Base-by-base conservation (phyloP, 1,140 invertebrate species). In the Calephelis virginiensis region DNA sequence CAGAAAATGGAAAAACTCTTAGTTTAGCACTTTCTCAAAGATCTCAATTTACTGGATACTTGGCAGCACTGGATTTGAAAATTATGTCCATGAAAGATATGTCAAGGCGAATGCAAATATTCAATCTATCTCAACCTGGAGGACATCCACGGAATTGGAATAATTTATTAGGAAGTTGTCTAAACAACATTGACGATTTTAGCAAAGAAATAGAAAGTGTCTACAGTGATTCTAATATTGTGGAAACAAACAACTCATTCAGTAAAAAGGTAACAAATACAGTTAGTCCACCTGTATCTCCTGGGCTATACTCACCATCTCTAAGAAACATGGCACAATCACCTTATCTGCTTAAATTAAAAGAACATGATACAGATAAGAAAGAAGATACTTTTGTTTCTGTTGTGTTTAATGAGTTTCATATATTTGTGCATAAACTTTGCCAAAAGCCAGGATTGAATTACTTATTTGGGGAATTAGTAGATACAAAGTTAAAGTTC, bases 101-200 rank as follows among this genome's bases (percentile, higher is more conserved):
- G 56, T 2, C 60, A 3, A 92, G 95, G 69, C 92, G 95, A 68
- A 68, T 82, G 48, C 78, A 93, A 63, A 89, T 96, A 17, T 97
- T 95, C 76, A 93, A 93, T 11, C 82, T 97, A 0, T 96, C 95
- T 63, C 93, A 95, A 77, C 96, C 96, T 60, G 95, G 95, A 37
- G 94, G 95, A 61, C 95, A 96, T 85, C 95, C 96, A 2, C 94
- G 95, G 69, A 96, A 95, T 72, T 97, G 96, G 96, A 96, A 95
- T 73, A 92, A 92, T 64, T 79, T 96, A 6, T 87, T 94, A 10
- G 91, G 93, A 71, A 93, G 92, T 72, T 93, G 93, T 78, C 74
- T 95, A 5, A 80, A 77, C 45, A 81, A 94, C 0, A 89, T 96
- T 1, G 93, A 93, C 64, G 89, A 92, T 60, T 96, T 95, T 76